These are phyloP conservation scores for Syndactyla subalaris DNA, from an alignment of 2,797 vertebrate genomes.

Conservation along the genomic window DNA sequence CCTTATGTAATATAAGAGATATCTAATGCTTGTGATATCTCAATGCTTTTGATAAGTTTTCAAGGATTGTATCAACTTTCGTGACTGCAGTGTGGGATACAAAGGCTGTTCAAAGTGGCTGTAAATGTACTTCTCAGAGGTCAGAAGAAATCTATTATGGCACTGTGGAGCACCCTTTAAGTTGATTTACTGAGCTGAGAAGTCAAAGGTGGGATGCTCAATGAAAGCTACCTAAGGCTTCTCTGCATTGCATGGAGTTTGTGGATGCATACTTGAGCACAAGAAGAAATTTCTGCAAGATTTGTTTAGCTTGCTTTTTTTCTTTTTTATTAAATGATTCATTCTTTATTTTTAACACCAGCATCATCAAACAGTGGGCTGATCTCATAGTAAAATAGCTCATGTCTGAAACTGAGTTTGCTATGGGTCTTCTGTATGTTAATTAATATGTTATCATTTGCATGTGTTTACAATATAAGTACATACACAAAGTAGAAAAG, in stretches of 20 bases:
- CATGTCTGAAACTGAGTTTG: not conserved
- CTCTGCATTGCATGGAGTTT: not conserved
- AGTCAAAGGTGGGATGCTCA: not conserved
- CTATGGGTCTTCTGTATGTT: not conserved
- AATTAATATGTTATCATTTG: not conserved
- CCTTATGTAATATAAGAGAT: not conserved
- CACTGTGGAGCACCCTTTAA: not conserved
- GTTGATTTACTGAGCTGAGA: conserved; percentile 32
- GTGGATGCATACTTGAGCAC: not conserved
- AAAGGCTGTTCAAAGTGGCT: not conserved
- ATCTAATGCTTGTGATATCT: not conserved
- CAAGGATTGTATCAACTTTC: conserved; percentile 29
- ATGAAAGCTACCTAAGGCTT: not conserved
- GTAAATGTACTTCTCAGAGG: conserved; percentile 8
- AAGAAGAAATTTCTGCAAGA: not conserved
- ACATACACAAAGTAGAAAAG: not conserved
- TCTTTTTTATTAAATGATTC: not conserved
- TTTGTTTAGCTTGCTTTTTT: not conserved
- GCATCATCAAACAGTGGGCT: not conserved
- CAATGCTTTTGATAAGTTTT: conserved; percentile 29
- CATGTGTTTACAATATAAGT: not conserved
- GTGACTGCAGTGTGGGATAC: not conserved
- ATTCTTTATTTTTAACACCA: not conserved
- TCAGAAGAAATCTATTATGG: not conserved
- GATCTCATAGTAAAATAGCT: not conserved